Evolutionary conservation across 2,113 vertebrate species (phyloP), one percentile per base, ranked within the genome.

Genomic region (Onychostruthus taczanowskii): DNA sequence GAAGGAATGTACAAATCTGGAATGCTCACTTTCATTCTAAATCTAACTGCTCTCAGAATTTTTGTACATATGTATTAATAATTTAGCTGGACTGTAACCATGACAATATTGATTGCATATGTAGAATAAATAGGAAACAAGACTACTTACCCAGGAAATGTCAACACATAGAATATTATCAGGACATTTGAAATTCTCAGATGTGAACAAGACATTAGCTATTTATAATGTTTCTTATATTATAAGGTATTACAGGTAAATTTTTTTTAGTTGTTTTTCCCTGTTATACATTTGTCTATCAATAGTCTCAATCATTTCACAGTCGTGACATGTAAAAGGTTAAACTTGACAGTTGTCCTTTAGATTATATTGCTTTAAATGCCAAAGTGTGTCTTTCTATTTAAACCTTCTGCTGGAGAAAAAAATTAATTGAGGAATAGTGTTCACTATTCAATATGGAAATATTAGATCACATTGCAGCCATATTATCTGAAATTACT

Each of bases 31-130:
- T 89, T 70, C 39, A 55, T 78, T 90, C 27, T 68, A 67, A 86
- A 75, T 61, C 69, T 89, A 84, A 58, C 47, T 35, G 21, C 18
- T 72, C 44, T 93, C 28, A 52, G 64, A 79, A 87, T 76, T 85
- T 89, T 89, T 76, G 22, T 74, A 84, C 27, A 11, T 53, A 50
- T 53, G 20, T 69, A 72, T 91, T 81, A 89, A 87, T 94, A 87
- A 87, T 83, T 89, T 66, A 93, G 43, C 23, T 75, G 73, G 70
- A 79, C 67, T 63, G 78, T 95, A 94, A 94, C 87, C 91, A 90
- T 94, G 92, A 95, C 93, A 91, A 76, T 91, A 94, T 73, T 95
- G 84, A 93, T 90, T 87, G 64, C 43, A 53, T 80, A 64, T 67
- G 17, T 63, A 77, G 83, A 90, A 89, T 63, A 93, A 95, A 94